Base-by-base conservation (phyloP, 2,888 invertebrate genomes). In the Maniola hyperantus region DNA sequence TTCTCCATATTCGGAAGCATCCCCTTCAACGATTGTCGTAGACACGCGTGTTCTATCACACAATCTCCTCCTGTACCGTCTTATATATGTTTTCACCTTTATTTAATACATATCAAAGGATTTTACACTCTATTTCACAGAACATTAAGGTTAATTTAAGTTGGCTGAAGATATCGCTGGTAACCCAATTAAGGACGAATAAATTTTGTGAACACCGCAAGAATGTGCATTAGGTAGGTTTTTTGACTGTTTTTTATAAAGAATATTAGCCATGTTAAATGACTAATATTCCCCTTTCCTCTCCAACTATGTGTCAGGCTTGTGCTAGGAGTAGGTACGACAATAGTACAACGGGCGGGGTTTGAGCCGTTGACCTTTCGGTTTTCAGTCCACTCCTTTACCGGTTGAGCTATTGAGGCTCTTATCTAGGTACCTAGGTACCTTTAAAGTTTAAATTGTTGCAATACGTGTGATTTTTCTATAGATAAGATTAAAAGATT, bases 11-110 rank as follows among this genome's bases (percentile, higher is more conserved):
- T 39, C 46, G 26, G 42, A 42, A 68, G 50, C 64, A 18, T 42
- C 59, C 64, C 62, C 66, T 61, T 64, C 48, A 61, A 64, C 67
- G 69, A 69, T 66, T 68, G 71, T 65, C 66, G 59, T 73, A 74
- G 79, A 81, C 88, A 88, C 85, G 84, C 88, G 89, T 89, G 89
- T 83, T 80, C 82, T 88, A 89, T 88, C 88, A 79, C 80, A 76
- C 79, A 85, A 77, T 88, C 88, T 79, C 66, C 67, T 72, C 66
- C 36, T 68, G 36, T 26, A 58, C 68, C 72, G 69, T 72, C 73
- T 74, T 74, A 71, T 74, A 72, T 61, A 73, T 69, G 69, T 72
- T 67, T 67, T 68, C 65, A 65, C 65, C 54, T 42, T 63, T 58
- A 63, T 55, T 39, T 55, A 48, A 48, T 42, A 48, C 10, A 8